These are phyloP conservation scores for Phrynocephalus vlangalii DNA, from an alignment of 2,797 vertebrate genomes.

Conservation along the genomic window DNA sequence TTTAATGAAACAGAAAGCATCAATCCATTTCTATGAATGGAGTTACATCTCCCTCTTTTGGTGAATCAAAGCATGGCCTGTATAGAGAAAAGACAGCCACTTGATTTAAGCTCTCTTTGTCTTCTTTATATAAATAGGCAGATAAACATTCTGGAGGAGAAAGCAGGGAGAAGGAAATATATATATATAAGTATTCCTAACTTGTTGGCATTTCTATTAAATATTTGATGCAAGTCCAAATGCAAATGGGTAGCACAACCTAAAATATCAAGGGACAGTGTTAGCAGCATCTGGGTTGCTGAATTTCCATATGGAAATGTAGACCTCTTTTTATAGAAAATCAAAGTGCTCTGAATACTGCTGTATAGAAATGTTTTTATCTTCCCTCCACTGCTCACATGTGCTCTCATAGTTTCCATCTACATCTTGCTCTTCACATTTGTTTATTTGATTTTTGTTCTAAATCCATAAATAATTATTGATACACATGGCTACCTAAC, in stretches of 20 bases:
- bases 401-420: background rate
- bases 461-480: background rate
- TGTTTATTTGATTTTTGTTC: too few species aligned
- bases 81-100: slow-evolving; percentile 42
- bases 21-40: slow-evolving; percentile 55
- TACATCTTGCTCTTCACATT: background rate
- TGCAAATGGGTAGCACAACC: background rate
- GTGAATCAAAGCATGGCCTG: slow-evolving; percentile 64
- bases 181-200: slow-evolving; percentile 5
- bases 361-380: background rate
- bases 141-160: slow-evolving; percentile 20
- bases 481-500: background rate
- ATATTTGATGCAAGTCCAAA: slow-evolving; percentile 9
- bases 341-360: background rate
- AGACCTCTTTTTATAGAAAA: background rate
- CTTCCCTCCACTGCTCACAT: background rate
- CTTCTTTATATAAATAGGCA: background rate
- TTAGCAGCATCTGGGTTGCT: background rate
- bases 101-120: background rate
- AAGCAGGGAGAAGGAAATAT: background rate
- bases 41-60: slow-evolving; percentile 79
- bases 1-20: slow-evolving; percentile 39
- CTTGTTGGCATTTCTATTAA: background rate
- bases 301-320: background rate
- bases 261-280: background rate